Conservation (phyloP, 1,140 invertebrate genomes). For the Chionoecetes opilio region DNA sequence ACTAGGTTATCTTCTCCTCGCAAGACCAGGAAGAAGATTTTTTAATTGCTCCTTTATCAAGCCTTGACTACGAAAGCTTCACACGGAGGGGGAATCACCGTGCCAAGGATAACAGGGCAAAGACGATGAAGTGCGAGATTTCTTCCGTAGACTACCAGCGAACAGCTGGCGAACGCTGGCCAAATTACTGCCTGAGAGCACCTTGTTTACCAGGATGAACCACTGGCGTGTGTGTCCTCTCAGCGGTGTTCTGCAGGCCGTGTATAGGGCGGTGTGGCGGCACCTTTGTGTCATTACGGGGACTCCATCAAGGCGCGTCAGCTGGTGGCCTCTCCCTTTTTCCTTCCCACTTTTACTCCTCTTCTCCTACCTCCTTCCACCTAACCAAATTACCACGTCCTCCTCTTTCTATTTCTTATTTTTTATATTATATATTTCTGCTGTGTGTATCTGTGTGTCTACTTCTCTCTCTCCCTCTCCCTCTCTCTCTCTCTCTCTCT, state of each 20-base stretch:
- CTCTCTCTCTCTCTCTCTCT: neutral
- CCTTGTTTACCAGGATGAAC: no score
- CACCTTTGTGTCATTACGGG: neutral
- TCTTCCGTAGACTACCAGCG: neutral
- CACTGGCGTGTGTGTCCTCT: neutral
- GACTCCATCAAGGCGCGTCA: conserved; percentile 6
- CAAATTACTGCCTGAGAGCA: neutral
- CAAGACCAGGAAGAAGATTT: conserved; percentile 19
- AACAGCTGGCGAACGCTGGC: neutral
- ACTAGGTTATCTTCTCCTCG: conserved; percentile 28
- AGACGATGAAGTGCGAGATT: neutral
- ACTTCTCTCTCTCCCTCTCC: neutral
- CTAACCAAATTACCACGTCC: neutral
- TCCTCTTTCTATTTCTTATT: neutral
- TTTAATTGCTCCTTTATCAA: conserved; percentile 31
- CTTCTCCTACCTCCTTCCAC: neutral
- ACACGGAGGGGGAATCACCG: neutral
- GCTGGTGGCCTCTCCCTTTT: neutral
- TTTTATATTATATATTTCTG: no score
- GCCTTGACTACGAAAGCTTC: neutral
- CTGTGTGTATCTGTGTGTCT: neutral
- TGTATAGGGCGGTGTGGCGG: neutral
- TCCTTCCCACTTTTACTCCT: neutral
- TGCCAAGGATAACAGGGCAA: neutral
- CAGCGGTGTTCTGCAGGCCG: neutral